Evolutionary conservation across 92 coral and sea anemone genomes (phyloP), one percentile per base, ranked within the genome.

Genomic region (Phenganax subtilis): DNA sequence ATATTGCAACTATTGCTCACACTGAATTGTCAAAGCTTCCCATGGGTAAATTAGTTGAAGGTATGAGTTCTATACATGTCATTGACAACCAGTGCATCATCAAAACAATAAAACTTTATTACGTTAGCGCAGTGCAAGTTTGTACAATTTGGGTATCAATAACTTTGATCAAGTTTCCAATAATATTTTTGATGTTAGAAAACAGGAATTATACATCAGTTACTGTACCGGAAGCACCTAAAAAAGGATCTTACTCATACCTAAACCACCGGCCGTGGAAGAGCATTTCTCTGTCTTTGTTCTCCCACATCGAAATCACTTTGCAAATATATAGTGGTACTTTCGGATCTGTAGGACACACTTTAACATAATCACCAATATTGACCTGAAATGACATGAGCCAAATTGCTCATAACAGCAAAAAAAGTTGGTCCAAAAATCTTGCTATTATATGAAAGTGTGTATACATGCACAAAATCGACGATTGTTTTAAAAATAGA

Each of bases 231-330:
- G n/a, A 7, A 6, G n/a, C 25, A 61, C 25, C 67, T 61, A 61
- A 17, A 61, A 6, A 17, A 14, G 67, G 67, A 61, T 61, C 6
- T 61, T 28, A 14, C 7, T 30, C 66, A 7, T 75, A 90, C 93
- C 89, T 88, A 67, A 93, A 67, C 98, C 97, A 91, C 51, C 92
- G 86, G 54, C 90, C 90, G 78, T 94, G 98, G 86, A 94, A 94
- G 77, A 89, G 77, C 83, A 90, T 94, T 81, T 92, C 90, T 3
- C 98, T 96, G 37, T 75, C 80, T 1, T 83, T 0, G 69, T 52
- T 85, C 75, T 94, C 96, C 98, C 98, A 94, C 98, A 94, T 94
- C 87, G 89, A 92, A 54, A 88, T 31, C 3, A 94, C 89, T 75
- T 92, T 89, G 25, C 91, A 93, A 76, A 94, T 88, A 87, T 87